Percentiles rank a stretch among this genome's conserved stretches.
These are phyloP conservation scores for Rhynchotus rufescens DNA, from an alignment of 2,797 vertebrate species.

Conservation along the genomic window DNA sequence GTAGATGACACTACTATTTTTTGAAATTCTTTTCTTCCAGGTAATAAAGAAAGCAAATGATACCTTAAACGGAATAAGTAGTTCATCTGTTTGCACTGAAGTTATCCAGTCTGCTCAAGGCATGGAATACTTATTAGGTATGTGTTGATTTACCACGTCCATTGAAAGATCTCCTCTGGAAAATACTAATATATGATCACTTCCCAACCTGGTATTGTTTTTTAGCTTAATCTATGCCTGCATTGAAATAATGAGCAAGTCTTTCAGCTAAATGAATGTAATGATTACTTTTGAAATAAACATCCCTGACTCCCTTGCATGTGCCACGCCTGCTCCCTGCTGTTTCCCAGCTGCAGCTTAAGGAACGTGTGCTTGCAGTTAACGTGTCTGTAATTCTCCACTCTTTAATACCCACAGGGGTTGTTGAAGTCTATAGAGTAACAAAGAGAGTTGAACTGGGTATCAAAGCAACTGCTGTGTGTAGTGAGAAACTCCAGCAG, in stretches of 20 bases:
- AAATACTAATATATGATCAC: background rate
- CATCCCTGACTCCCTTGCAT: fast-evolving
- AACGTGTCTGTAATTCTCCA: background rate
- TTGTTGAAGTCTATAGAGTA: constrained; percentile 97
- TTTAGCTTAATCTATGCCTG: background rate
- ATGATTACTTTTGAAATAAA: background rate
- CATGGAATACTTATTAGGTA: constrained; percentile 98
- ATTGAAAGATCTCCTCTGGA: background rate
- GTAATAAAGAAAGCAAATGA: constrained; percentile 98
- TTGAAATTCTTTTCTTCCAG: constrained; percentile 76
- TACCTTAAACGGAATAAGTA: constrained; percentile 97
- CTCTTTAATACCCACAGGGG: constrained; percentile 79
- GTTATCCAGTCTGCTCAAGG: constrained; percentile 98
- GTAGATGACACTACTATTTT: background rate
- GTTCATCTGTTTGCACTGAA: constrained; percentile 96
- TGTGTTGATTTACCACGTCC: constrained; percentile 38
- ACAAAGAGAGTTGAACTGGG: constrained; percentile 95
- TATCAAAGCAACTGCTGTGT: constrained; percentile 96
- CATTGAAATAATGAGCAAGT: background rate
- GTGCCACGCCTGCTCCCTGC: background rate
- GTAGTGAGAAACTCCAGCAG: constrained; percentile 95
- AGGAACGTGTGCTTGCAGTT: background rate
- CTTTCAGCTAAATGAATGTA: background rate
- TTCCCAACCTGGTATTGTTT: background rate
- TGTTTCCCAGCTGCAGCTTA: background rate